Evolutionary conservation across 2,797 vertebrate species (phyloP).

Genomic region (Phyllotis vaccarum): DNA sequence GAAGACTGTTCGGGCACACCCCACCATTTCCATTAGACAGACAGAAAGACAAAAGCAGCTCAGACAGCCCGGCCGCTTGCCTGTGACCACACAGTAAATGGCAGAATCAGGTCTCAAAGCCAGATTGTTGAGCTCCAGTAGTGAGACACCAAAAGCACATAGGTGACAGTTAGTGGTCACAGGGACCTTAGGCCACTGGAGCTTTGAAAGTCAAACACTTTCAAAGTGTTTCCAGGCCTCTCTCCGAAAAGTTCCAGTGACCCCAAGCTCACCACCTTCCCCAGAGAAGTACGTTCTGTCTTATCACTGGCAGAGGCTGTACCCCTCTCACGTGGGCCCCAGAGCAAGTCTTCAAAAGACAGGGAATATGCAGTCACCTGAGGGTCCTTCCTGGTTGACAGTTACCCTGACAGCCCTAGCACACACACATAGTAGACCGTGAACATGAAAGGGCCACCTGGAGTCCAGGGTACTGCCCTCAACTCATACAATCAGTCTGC

Average conservation of each 20-base stretch:
- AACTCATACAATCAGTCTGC: neutral
- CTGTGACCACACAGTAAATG: neutral
- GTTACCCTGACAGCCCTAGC: neutral
- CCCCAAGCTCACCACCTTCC: neutral
- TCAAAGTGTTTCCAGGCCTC: neutral
- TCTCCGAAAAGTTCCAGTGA: slow-evolving; percentile 27
- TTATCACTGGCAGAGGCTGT: neutral
- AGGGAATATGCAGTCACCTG: neutral
- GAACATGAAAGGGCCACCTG: neutral
- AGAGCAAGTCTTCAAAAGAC: neutral
- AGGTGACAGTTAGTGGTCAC: neutral
- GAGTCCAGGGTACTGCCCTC: neutral
- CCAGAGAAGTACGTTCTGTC: neutral
- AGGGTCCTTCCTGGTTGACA: neutral
- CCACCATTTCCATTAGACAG: neutral
- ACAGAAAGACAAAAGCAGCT: neutral
- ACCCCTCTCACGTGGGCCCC: neutral
- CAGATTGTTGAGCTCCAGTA: slow-evolving; percentile 1
- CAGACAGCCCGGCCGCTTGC: slow-evolving; percentile 25
- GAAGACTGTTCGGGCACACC: neutral
- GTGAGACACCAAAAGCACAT: neutral
- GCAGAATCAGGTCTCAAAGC: neutral
- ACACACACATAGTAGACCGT: neutral
- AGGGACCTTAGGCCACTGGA: slow-evolving; percentile 1
- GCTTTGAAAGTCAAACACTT: slow-evolving; percentile 9